phyloP scores from a whole-genome alignment of 2,888 invertebrate species.

The Sinhomidia bicolor region DNA sequence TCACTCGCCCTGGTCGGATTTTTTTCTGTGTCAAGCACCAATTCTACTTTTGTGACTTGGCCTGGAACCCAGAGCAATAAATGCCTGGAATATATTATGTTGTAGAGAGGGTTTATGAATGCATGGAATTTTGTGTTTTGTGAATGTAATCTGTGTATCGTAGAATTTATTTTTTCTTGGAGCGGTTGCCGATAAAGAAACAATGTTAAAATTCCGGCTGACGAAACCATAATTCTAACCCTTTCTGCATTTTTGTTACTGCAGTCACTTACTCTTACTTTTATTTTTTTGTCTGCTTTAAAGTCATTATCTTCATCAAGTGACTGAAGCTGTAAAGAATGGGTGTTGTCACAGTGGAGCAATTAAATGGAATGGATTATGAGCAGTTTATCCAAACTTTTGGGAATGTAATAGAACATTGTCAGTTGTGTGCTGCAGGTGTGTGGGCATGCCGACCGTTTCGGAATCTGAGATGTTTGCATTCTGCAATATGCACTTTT shows the following conservation, averaged over 20 bases:
- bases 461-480: conserved; percentile 83
- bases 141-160: neutral
- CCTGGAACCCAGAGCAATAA: conserved; percentile 71
- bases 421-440: conserved; percentile 77
- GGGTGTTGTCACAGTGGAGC: conserved; percentile 67
- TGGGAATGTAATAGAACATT: conserved; percentile 80
- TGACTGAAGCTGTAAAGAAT: conserved; percentile 21
- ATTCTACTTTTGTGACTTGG: conserved; percentile 69
- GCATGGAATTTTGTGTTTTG: neutral
- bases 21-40: conserved; percentile 67
- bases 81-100: conserved; percentile 62
- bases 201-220: conserved; percentile 1
- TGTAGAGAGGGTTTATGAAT: neutral
- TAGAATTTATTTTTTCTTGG: neutral
- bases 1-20: conserved; percentile 32
- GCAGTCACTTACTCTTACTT: neutral
- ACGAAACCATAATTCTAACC: neutral
- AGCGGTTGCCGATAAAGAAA: conserved; percentile 41
- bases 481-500: conserved; percentile 84
- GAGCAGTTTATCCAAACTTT: conserved; percentile 80
- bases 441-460: conserved; percentile 83
- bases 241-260: neutral
- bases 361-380: conserved; percentile 78
- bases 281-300: neutral
- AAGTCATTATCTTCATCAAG: neutral